Evolutionary conservation across 2,888 invertebrate species (phyloP).

Genomic region (Pammene aurita): DNA sequence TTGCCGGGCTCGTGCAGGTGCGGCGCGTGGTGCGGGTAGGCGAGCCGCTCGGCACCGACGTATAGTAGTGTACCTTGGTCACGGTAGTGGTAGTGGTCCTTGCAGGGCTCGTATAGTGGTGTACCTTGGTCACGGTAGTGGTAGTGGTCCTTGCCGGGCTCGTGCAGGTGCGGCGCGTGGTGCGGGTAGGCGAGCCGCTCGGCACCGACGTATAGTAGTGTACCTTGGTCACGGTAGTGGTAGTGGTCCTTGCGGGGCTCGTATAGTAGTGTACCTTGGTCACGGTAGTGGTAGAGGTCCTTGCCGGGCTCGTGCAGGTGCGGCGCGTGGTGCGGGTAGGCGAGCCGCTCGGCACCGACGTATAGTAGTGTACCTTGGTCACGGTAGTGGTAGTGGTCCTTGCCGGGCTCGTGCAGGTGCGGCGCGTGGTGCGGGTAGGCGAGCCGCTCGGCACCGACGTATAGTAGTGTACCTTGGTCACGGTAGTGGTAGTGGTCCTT

Average conservation of each 20-base stretch:
- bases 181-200: conserved; percentile 47
- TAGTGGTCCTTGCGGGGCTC: conserved; percentile 59
- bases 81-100: conserved; percentile 66
- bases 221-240: conserved; percentile 68
- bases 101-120: conserved; percentile 46
- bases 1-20: conserved; percentile 48
- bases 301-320: conserved; percentile 48
- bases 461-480: conserved; percentile 61
- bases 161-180: conserved; percentile 30
- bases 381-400: conserved; percentile 66
- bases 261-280: conserved; percentile 55
- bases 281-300: conserved; percentile 67
- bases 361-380: conserved; percentile 62
- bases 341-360: conserved; percentile 55
- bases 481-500: conserved; percentile 67
- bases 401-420: conserved; percentile 47
- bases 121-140: conserved; percentile 68
- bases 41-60: conserved; percentile 55
- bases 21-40: conserved; percentile 42
- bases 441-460: conserved; percentile 56
- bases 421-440: conserved; percentile 43
- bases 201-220: conserved; percentile 58
- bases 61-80: conserved; percentile 62
- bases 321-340: conserved; percentile 42
- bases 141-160: conserved; percentile 60